Conservation (phyloP, 92 coral and sea anemone genomes). For the Meandrina meandrites region DNA sequence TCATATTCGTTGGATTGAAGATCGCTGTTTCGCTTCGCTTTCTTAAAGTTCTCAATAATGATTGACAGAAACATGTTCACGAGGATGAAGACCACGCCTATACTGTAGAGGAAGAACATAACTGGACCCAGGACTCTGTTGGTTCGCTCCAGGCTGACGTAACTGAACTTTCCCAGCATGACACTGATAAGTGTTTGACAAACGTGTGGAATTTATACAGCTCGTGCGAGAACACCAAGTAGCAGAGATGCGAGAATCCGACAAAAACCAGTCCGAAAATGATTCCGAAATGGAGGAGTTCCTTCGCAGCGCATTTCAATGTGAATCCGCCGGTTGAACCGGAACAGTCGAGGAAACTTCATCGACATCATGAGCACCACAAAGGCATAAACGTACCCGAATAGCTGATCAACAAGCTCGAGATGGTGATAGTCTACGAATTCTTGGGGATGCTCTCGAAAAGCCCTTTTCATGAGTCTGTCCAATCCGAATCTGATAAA, state of each 20-base stretch:
- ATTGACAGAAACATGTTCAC: constrained; percentile 95
- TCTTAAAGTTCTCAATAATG: constrained; percentile 87
- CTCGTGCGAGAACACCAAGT: constrained; percentile 81
- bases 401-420: constrained; percentile 87
- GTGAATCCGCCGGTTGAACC: constrained; percentile 95
- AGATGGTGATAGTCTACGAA: constrained; percentile 85
- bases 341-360: constrained; percentile 89
- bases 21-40: constrained; percentile 84
- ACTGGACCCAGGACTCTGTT: constrained; percentile 82
- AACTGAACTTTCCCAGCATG: constrained; percentile 96
- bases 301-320: constrained; percentile 67
- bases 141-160: constrained; percentile 81
- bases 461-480: constrained; percentile 62
- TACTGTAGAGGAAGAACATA: constrained; percentile 83
- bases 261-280: constrained; percentile 88
- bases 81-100: constrained; percentile 85
- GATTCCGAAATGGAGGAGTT: constrained; percentile 76
- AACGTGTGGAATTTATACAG: constrained; percentile 88
- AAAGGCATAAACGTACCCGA: constrained; percentile 76
- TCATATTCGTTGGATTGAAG: constrained; percentile 95
- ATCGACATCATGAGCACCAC: constrained; percentile 84
- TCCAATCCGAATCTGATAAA: constrained; percentile 81
- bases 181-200: constrained; percentile 84
- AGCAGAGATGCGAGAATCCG: constrained; percentile 83
- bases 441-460: constrained; percentile 52